Base-by-base conservation (phyloP, 2,888 invertebrate genomes). In the Dysmachus trigonus region DNA sequence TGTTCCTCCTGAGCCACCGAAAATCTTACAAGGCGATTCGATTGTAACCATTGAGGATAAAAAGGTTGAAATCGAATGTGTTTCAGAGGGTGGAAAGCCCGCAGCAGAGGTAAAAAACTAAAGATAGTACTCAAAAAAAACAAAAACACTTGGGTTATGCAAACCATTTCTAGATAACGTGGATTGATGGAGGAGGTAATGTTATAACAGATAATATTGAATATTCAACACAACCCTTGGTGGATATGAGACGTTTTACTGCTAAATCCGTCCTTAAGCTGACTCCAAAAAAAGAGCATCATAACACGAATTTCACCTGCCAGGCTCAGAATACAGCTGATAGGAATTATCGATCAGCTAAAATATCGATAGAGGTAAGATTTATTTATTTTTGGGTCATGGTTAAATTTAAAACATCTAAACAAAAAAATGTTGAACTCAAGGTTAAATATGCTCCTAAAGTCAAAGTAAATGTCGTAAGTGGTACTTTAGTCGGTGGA, bases 281-380 rank as follows among this genome's bases (percentile, higher is more conserved):
- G 86, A 96, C 96, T 87, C 98, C 98, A 1, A 95, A 96, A 89
- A 96, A 96, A 91, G 95, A 96, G 88, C 97, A 98, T 91, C 97
- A 98, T 92, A 97, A 97, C 91, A 97, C 97, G 88, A 96, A 96
- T 8, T 96, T 98, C 90, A 97, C 96, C 22, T 98, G 98, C 91
- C 97, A 97, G 93, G 98, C 96, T 85, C 97, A 97, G 92, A 98
- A 98, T 91, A 96, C 97, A 27, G 98, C 98, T 6, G 96, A 98
- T 91, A 94, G 96, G 89, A 95, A 96, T 8, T 97, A 97, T 90
- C 95, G 96, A 91, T 95, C 95, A 87, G 96, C 96, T 22, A 95
- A 95, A 91, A 94, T 98, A 86, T 95, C 95, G 89, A 93, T 98
- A 84, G 96, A 97, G 94, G 96, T 96, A 90, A 93, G 93, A 91